Evolutionary conservation across 2,888 invertebrate species (phyloP).

Genomic region (Pristionchus fissidentatus): DNA sequence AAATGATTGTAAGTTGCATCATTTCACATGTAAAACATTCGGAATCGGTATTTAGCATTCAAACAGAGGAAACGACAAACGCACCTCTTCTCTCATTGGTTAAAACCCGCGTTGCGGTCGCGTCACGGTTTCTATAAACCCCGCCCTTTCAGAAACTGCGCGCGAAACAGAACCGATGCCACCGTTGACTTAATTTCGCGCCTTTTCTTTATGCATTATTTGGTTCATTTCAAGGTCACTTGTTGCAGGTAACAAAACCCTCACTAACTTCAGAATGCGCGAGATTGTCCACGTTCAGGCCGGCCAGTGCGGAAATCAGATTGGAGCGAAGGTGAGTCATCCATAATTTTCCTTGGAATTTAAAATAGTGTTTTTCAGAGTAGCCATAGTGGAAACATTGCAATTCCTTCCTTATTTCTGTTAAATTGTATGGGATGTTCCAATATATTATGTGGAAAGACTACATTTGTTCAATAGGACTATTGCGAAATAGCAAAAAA

Average conservation of each 20-base stretch:
- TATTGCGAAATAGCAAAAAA: conserved; percentile 35
- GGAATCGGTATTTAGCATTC: too few relatives aligned
- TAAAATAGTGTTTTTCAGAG: background rate
- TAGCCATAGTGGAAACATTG: background rate
- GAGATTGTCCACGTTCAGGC: conserved; percentile 96
- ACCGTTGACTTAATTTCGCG: background rate
- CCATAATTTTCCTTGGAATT: conserved; percentile 12
- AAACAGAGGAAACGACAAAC: too few relatives aligned
- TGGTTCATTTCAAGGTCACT: background rate
- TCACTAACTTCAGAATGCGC: conserved; percentile 82
- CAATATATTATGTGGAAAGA: too few relatives aligned
- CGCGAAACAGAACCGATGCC: conserved; percentile 13
- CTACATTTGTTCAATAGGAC: conserved; percentile 14
- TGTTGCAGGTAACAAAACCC: background rate
- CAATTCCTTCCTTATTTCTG: background rate
- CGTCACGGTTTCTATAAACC: too few relatives aligned
- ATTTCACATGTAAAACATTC: too few relatives aligned
- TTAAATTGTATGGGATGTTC: background rate
- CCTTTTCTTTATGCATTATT: background rate
- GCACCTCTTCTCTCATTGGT: too few relatives aligned
- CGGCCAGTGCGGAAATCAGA: conserved; percentile 96
- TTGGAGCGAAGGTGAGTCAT: conserved; percentile 88
- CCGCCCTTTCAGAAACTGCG: background rate
- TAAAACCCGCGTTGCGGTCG: too few relatives aligned
- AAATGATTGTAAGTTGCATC: too few relatives aligned